Conservation (phyloP, 2,113 vertebrate species). For the Brachypodius melanocephalos region DNA sequence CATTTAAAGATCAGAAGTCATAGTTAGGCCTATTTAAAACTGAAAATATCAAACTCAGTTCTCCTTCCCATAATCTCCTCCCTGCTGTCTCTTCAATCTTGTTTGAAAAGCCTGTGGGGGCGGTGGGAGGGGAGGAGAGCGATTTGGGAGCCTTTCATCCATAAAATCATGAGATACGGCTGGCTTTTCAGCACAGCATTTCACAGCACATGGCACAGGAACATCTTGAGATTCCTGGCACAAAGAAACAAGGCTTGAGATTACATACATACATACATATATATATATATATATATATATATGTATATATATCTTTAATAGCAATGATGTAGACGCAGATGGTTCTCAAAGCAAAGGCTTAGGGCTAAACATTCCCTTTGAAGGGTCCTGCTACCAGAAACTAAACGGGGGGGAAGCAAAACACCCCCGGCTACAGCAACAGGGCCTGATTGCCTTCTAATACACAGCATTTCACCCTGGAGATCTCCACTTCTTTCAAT, state of each 20-base stretch:
- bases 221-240: conserved; percentile 75
- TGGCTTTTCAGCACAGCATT: conserved; percentile 71
- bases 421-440: conserved; percentile 1
- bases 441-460: background rate
- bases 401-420: background rate
- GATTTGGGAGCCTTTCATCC: conserved; percentile 72
- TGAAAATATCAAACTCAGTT: conserved; percentile 51
- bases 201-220: conserved; percentile 76
- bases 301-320: conserved; percentile 66
- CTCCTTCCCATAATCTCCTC: conserved; percentile 60
- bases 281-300: conserved; percentile 41
- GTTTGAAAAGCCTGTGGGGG: conserved; percentile 65
- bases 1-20: conserved; percentile 6
- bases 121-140: conserved; percentile 57
- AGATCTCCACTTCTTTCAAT: background rate
- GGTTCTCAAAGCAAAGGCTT: conserved; percentile 65
- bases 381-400: conserved; percentile 54
- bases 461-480: background rate
- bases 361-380: conserved; percentile 37
- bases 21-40: conserved; percentile 22
- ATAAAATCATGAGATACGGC: conserved; percentile 65
- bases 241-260: conserved; percentile 58
- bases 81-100: conserved; percentile 68
- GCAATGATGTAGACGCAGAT: conserved; percentile 64
- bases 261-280: conserved; percentile 55